A percentile compares a stretch with the other conserved stretches of the same genome.
phyloP scores from a whole-genome alignment of 2,888 invertebrate genomes.

The Sarcophaga rosellei region DNA sequence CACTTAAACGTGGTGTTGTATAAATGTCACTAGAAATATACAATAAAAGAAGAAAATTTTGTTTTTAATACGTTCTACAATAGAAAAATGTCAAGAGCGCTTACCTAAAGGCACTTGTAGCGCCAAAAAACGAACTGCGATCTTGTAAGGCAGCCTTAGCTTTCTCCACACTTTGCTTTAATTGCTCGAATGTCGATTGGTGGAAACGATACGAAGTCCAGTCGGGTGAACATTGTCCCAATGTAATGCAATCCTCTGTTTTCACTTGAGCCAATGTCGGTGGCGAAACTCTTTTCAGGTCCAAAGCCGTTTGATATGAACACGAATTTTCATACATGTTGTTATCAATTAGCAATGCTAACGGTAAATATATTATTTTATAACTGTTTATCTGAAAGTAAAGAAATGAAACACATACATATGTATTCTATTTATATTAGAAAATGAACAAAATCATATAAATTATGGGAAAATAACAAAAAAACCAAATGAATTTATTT shows the following conservation, averaged over 20 bases:
- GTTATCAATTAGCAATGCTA: not conserved
- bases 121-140: slow-evolving; percentile 86
- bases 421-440: not conserved
- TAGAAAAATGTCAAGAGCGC: not conserved
- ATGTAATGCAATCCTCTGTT: slow-evolving; percentile 82
- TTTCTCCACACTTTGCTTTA: slow-evolving; percentile 94
- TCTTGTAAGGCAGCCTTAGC: slow-evolving; percentile 93
- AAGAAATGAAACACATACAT: not conserved
- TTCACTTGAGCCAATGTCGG: slow-evolving; percentile 81
- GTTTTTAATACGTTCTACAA: not conserved
- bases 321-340: slow-evolving; percentile 96
- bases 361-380: no score
- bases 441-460: not conserved
- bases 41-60: not conserved
- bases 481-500: not conserved
- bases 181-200: slow-evolving; percentile 93
- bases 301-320: slow-evolving; percentile 93
- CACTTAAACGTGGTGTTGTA: slow-evolving; percentile 80
- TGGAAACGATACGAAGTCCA: slow-evolving; percentile 91
- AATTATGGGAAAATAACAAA: not conserved
- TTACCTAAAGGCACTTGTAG: slow-evolving; percentile 88
- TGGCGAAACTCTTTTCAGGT: slow-evolving; percentile 87
- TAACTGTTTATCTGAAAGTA: not conserved
- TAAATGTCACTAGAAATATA: slow-evolving; percentile 79
- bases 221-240: slow-evolving; percentile 84